Evolutionary conservation across 2,888 invertebrate genomes (phyloP), one percentile per base, ranked within the genome.

Genomic region (Mellilla xanthometata): DNA sequence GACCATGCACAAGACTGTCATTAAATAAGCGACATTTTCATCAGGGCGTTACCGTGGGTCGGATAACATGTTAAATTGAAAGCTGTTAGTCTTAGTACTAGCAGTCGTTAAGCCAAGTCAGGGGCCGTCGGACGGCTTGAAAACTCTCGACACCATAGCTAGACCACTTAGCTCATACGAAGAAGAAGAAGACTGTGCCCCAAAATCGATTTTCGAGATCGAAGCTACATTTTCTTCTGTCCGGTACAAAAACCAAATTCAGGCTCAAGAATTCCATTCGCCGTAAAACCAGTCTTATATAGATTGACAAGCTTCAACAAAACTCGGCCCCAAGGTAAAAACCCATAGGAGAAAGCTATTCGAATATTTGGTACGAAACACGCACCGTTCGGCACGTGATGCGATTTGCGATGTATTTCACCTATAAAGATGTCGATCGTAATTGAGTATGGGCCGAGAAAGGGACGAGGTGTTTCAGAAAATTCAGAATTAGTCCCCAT

Each of bases 401-500:
- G 36, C 19, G 52, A 50, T 45, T 56, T 22, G 28, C 35, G 42
- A 56, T 53, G 28, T 39, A 15, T 24, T 28, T 22, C 40, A 24
- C 27, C 42, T 39, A 51, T 46, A 19, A 3, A 53, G 43, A 33
- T 46, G 53, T 50, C 50, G 49, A 39, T 41, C 29, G 49, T 51
- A 49, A 56, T 56, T 53, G 49, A 47, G 49, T 40, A 52, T 36
- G 40, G 43, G 35, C 39, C 29, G 34, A 47, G 49, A 41, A 52
- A 39, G 40, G 45, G 35, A 38, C 27, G 34, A 49, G 41, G 49
- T 55, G 52, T 45, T 53, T 50, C 40, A 36, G 41, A 53, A 51
- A 50, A 39, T 53, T 50, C 40, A 36, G 41, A 53, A 51, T 53
- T 49, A 53, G 49, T 35, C 8, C 11, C 39, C 42, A 49, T 52